phyloP scores from a whole-genome alignment of 2,797 vertebrate species.

The Darevskia nairensis region DNA sequence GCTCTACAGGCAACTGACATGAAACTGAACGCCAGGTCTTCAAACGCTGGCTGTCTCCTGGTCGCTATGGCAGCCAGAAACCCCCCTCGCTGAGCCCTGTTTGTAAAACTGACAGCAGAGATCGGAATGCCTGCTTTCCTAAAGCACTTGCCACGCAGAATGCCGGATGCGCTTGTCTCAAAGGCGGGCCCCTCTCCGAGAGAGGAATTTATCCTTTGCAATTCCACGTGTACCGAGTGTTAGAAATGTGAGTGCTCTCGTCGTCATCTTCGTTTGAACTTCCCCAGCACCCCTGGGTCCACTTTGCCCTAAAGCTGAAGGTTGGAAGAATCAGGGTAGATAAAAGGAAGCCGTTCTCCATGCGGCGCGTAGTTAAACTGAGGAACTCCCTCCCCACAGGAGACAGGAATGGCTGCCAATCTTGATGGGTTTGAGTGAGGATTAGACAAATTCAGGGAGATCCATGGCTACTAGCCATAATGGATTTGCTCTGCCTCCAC shows the following conservation, averaged over 20 bases:
- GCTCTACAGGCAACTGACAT: neutral
- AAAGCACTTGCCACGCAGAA: neutral
- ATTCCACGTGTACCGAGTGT: neutral
- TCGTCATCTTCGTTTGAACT: neutral
- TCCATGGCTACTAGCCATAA: no score
- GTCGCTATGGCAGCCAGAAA: neutral
- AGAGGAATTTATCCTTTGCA: neutral
- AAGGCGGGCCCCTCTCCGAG: no score
- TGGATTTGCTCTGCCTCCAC: no score
- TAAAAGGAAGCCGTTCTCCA: no score
- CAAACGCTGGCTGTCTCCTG: neutral
- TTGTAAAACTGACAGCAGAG: neutral
- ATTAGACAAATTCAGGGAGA: no score
- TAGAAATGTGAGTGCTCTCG: neutral
- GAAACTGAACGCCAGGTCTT: neutral
- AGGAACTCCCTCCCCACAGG: no score
- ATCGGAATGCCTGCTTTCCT: neutral
- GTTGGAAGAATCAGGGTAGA: no score
- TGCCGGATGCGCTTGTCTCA: neutral
- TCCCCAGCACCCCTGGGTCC: no score
- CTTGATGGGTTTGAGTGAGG: no score
- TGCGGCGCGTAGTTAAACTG: no score
- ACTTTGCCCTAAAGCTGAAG: no score
- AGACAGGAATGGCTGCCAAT: no score
- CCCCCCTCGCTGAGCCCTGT: neutral